Evolutionary conservation across 2,888 invertebrate species (phyloP).

Genomic region (Sinopyrophorus schimmeli): DNA sequence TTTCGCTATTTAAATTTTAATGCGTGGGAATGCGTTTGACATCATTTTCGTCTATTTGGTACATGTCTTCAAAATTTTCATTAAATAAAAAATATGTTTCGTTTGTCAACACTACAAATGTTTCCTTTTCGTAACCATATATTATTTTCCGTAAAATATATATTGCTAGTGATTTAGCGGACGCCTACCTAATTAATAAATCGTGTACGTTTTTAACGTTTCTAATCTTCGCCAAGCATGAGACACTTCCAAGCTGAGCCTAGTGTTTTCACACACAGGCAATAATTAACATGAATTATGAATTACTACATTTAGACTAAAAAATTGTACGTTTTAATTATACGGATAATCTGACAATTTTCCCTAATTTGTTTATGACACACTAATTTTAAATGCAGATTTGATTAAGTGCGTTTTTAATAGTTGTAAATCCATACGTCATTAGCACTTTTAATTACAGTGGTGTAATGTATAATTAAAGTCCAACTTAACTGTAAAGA

Average conservation of each 20-base stretch:
- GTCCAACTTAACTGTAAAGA: conserved; percentile 14
- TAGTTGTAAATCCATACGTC: conserved; percentile 10
- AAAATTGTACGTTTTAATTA: conserved; percentile 10
- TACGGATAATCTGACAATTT: conserved; percentile 13
- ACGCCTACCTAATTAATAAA: conserved; percentile 3
- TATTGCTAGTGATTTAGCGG: neutral
- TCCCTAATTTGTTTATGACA: conserved; percentile 22
- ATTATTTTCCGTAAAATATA: neutral
- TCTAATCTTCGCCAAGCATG: neutral
- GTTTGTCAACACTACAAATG: too few relatives aligned
- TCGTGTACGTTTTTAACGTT: conserved; percentile 2
- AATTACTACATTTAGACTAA: conserved; percentile 8
- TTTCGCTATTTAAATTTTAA: conserved; percentile 7
- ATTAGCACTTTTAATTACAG: conserved; percentile 19
- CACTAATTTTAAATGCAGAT: conserved; percentile 18
- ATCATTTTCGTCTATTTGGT: conserved; percentile 7
- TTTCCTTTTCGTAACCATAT: too few relatives aligned
- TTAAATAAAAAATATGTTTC: too few relatives aligned
- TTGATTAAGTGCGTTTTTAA: conserved; percentile 16
- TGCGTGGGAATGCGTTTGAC: conserved; percentile 12
- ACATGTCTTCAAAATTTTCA: too few relatives aligned
- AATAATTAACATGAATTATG: conserved; percentile 4
- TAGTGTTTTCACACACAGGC: neutral
- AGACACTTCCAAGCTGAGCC: conserved; percentile 3
- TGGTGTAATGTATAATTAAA: conserved; percentile 18